A percentile compares a stretch with the other conserved stretches of the same genome.
Conservation (phyloP, 2,113 vertebrate species). For the Callipepla squamata region DNA sequence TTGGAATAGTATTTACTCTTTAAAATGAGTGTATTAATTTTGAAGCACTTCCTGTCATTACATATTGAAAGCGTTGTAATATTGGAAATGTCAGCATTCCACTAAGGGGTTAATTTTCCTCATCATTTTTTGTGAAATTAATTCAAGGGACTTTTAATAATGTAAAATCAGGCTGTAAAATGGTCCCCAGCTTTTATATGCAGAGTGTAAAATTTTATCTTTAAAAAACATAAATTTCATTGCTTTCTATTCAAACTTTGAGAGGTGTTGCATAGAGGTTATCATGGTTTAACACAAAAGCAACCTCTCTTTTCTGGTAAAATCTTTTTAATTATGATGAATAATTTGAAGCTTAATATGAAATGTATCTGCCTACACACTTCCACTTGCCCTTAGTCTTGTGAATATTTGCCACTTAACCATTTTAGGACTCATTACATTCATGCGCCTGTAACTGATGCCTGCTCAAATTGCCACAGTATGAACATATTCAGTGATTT, state of each 20-base stretch:
- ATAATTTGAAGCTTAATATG: not conserved
- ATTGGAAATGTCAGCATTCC: not conserved
- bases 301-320: not conserved
- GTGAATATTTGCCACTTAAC: not conserved
- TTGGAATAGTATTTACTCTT: not conserved
- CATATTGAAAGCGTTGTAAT: not conserved
- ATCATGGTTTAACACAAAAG: not conserved
- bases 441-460: rapidly evolving
- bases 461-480: not conserved
- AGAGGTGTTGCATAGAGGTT: not conserved
- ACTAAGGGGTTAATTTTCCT: not conserved
- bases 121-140: not conserved
- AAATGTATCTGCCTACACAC: not conserved
- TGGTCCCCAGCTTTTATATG: not conserved
- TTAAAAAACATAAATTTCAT: not conserved
- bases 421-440: not conserved
- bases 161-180: not conserved
- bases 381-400: not conserved
- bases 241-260: not conserved
- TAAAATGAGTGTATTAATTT: not conserved
- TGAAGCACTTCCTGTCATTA: not conserved
- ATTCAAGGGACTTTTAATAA: not conserved
- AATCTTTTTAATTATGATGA: not conserved
- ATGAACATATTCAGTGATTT: not conserved
- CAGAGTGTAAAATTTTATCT: not conserved